phyloP scores from a whole-genome alignment of 1,140 invertebrate genomes.

The Bombus huntii region DNA sequence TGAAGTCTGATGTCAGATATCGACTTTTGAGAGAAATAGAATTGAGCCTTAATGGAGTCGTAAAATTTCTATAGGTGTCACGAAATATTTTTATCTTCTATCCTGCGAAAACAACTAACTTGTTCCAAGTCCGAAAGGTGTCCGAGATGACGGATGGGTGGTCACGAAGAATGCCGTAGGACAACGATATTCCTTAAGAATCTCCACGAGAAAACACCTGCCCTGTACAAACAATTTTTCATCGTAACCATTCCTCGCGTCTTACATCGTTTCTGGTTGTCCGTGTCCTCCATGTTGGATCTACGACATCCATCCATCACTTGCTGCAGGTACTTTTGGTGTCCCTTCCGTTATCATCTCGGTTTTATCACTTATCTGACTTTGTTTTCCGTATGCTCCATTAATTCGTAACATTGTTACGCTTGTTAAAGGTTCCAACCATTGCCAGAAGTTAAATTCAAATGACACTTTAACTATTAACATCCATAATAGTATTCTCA shows the following conservation, averaged over 20 bases:
- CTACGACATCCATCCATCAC: conserved; percentile 31
- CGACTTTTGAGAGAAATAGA: neutral
- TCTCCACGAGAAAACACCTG: conserved; percentile 66
- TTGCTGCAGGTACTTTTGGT: neutral
- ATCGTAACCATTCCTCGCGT: conserved; percentile 58
- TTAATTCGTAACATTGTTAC: neutral
- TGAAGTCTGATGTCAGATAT: too few species aligned
- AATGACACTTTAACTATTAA: neutral
- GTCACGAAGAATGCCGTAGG: conserved; percentile 42
- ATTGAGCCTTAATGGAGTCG: neutral
- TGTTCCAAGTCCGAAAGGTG: conserved; percentile 39
- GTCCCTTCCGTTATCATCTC: conserved; percentile 30
- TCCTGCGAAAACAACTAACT: conserved; percentile 3
- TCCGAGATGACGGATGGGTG: conserved; percentile 63
- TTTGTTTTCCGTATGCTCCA: neutral
- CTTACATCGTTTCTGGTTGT: conserved; percentile 38
- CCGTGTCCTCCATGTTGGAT: conserved; percentile 12
- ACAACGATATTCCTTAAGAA: conserved; percentile 28
- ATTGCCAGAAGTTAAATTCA: neutral
- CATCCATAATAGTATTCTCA: too few species aligned
- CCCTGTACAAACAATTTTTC: conserved; percentile 70
- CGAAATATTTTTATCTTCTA: conserved; percentile 36
- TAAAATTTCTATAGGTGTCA: conserved; percentile 14
- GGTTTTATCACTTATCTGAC: neutral
- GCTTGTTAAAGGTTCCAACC: neutral